phyloP scores from a whole-genome alignment of 2,113 vertebrate species.

The Chaetorhynchus papuensis region DNA sequence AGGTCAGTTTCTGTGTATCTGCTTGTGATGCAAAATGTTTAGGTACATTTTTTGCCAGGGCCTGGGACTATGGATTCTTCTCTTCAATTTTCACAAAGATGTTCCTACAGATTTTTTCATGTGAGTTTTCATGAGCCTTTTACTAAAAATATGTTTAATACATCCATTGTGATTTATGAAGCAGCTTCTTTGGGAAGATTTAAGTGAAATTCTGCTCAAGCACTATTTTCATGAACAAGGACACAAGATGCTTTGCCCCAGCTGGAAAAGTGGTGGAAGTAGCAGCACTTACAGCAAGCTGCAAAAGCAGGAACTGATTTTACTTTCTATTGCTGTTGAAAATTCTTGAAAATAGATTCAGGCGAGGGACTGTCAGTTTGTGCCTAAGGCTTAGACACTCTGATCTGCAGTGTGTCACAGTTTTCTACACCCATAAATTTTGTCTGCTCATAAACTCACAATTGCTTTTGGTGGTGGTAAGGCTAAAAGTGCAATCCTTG shows the following conservation, averaged over 20 bases:
- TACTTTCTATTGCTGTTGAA: neutral
- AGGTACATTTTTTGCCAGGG: neutral
- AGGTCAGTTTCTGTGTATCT: neutral
- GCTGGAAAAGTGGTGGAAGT: neutral
- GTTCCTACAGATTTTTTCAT: neutral
- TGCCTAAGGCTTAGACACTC: neutral
- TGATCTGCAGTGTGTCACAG: neutral
- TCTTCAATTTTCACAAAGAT: neutral
- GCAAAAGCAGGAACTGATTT: neutral
- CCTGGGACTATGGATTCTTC: neutral
- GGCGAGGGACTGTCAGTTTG: neutral
- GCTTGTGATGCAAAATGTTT: neutral
- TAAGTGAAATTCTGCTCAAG: neutral
- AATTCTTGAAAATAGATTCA: neutral
- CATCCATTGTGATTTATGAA: neutral
- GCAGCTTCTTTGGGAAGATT: neutral
- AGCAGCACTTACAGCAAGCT: neutral
- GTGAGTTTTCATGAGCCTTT: neutral
- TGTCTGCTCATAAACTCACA: neutral
- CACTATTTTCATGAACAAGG: neutral
- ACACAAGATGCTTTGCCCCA: neutral
- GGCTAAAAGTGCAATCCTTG: neutral
- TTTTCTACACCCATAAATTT: neutral
- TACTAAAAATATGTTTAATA: neutral
- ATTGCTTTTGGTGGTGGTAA: neutral